A percentile compares a stretch with the other conserved stretches of the same genome.
Evolutionary conservation across 2,888 invertebrate species (phyloP).

Genomic region (Dasypogon diadema): DNA sequence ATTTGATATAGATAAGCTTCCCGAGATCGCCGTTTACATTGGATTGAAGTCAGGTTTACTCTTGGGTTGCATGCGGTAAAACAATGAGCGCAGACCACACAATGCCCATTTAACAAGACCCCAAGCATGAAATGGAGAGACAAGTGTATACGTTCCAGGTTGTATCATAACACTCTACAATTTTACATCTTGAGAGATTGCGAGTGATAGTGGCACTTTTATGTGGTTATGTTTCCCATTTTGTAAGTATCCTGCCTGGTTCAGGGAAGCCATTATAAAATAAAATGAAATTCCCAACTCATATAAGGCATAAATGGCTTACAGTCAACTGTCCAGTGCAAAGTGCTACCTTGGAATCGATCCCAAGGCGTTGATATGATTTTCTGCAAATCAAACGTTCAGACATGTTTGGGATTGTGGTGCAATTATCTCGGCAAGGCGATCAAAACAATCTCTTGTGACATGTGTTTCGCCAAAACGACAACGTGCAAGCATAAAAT

Average conservation of each 20-base stretch:
- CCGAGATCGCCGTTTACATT: neutral
- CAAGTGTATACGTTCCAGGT: conserved; percentile 5
- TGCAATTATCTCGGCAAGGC: neutral
- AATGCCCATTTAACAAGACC: conserved; percentile 16
- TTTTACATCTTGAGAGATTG: conserved; percentile 43
- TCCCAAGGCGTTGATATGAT: conserved; percentile 34
- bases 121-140: neutral
- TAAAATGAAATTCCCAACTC: conserved; percentile 21
- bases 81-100: neutral
- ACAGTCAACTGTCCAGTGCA: conserved; percentile 22
- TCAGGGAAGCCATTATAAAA: conserved; percentile 20
- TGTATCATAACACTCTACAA: conserved; percentile 28
- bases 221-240: conserved; percentile 41
- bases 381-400: conserved; percentile 38
- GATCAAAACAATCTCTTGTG: conserved; percentile 1
- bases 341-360: conserved; percentile 20
- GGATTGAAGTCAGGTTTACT: neutral
- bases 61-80: neutral
- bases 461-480: conserved; percentile 35
- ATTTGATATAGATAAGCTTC: conserved; percentile 20
- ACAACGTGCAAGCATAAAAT: neutral
- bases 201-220: conserved; percentile 46
- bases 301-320: conserved; percentile 46
- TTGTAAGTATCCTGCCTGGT: conserved; percentile 28
- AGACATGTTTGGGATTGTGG: conserved; percentile 11